phyloP scores from a whole-genome alignment of 1,140 invertebrate species.

The Brachionus plicatilis region DNA sequence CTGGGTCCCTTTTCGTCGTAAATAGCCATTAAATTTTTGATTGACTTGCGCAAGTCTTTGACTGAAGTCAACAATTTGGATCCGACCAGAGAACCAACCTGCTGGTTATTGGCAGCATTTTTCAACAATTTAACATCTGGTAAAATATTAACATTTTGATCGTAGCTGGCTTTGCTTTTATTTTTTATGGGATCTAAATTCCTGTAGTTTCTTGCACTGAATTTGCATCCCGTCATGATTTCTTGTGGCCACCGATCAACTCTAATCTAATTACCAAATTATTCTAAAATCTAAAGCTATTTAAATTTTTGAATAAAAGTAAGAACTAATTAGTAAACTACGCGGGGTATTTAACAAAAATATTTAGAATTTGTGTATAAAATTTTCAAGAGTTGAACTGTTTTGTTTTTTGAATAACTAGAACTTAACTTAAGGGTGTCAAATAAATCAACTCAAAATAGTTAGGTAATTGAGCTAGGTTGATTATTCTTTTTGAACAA shows the following conservation, averaged over 20 bases:
- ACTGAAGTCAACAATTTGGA: neutral
- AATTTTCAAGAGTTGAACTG: conserved; percentile 8
- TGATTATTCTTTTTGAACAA: neutral
- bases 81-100: neutral
- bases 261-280: neutral
- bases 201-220: conserved; percentile 1
- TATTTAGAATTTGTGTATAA: neutral
- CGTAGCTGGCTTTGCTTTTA: neutral
- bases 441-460: neutral
- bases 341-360: neutral
- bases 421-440: neutral
- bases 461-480: neutral
- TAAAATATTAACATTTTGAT: conserved; percentile 10
- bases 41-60: conserved; percentile 10
- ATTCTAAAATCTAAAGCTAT: neutral
- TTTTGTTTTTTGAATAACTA: neutral
- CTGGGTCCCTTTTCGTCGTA: neutral
- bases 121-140: neutral
- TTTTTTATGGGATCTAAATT: neutral
- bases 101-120: neutral
- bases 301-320: neutral
- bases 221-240: neutral
- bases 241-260: neutral
- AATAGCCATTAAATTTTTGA: conserved; percentile 1
- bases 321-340: neutral